Evolutionary conservation across 1,140 invertebrate species (phyloP).

Genomic region (Penaeus japonicus): DNA sequence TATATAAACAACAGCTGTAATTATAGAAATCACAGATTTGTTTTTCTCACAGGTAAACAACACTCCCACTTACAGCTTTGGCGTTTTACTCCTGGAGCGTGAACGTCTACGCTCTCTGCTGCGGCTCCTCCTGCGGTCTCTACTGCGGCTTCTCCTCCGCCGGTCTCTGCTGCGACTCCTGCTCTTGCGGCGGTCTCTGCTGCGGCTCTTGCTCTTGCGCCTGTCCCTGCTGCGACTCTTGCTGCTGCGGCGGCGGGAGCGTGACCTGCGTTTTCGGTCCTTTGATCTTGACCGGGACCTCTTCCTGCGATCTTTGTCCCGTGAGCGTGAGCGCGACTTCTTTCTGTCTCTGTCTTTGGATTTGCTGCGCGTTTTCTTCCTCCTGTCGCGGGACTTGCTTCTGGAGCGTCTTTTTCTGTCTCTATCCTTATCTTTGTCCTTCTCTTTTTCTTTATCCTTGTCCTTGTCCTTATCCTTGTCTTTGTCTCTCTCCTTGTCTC

Average conservation of each 20-base stretch:
- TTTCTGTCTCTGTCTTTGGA: slow-evolving; percentile 38
- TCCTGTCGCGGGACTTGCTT: slow-evolving; percentile 51
- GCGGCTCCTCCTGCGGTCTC: slow-evolving; percentile 56
- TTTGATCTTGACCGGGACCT: slow-evolving; percentile 35
- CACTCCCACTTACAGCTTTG: slow-evolving; percentile 33
- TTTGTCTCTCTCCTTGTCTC: slow-evolving; percentile 64
- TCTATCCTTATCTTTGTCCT: slow-evolving; percentile 54
- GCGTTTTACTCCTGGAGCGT: slow-evolving; percentile 42
- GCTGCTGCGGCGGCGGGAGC: neutral
- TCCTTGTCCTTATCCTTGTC: neutral
- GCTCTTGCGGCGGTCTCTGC: slow-evolving; percentile 65
- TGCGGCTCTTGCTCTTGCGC: slow-evolving; percentile 61
- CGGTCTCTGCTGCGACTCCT: slow-evolving; percentile 64
- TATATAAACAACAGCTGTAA: neutral
- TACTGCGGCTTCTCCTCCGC: slow-evolving; percentile 53
- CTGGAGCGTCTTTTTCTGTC: slow-evolving; percentile 45
- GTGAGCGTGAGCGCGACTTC: slow-evolving; percentile 19
- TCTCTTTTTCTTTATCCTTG: slow-evolving; percentile 49
- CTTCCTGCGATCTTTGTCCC: neutral
- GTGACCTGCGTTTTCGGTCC: slow-evolving; percentile 32
- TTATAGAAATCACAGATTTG: neutral
- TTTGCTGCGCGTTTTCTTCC: neutral
- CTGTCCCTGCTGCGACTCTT: slow-evolving; percentile 33
- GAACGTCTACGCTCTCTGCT: slow-evolving; percentile 52
- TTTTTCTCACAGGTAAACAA: neutral